Evolutionary conservation across 2,113 vertebrate species (phyloP), one percentile per base, ranked within the genome.

Genomic region (Pterocles burchelli): DNA sequence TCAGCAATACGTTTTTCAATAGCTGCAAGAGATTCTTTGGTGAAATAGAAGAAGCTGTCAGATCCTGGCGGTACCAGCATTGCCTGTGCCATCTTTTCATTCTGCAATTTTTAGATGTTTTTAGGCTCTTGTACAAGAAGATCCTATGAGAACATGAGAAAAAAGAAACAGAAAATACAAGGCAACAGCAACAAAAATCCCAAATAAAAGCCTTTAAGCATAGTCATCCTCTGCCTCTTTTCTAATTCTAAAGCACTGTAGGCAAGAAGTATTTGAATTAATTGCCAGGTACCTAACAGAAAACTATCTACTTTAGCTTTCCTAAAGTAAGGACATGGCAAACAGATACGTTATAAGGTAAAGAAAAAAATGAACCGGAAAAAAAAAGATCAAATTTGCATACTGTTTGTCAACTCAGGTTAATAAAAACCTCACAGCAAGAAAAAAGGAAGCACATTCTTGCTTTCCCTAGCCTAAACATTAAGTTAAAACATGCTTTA

Each of bases 51-150:
- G 97, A 99, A 98, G 97, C 99, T 99, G 76, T 99, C 98, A 97
- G 98, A 98, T 99, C 99, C 99, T 94, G 99, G 99, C 43, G 98
- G 98, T 98, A 98, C 97, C 98, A 99, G 96, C 96, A 97, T 97
- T 96, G 96, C 95, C 46, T 95, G 98, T 38, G 98, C 99, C 99
- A 99, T 99, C 96, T 99, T 99, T 98, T 99, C 99, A 99, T 99
- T 98, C 99, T 99, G 99, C 98, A 98, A 88, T 92, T 98, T 98
- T 98, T 98, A 98, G 97, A 97, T 97, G 97, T 90, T 95, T 86
- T 97, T 95, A 97, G 89, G 85, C 90, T 97, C 92, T 96, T 95
- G 95, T 83, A 89, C 96, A 97, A 98, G 97, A 96, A 97, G 95
- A 95, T 96, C 97, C 99, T 94, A 88, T 38, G 38, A 91, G 20